Conservation (phyloP, 2,113 vertebrate species). For the Dolichotis patagonum region DNA sequence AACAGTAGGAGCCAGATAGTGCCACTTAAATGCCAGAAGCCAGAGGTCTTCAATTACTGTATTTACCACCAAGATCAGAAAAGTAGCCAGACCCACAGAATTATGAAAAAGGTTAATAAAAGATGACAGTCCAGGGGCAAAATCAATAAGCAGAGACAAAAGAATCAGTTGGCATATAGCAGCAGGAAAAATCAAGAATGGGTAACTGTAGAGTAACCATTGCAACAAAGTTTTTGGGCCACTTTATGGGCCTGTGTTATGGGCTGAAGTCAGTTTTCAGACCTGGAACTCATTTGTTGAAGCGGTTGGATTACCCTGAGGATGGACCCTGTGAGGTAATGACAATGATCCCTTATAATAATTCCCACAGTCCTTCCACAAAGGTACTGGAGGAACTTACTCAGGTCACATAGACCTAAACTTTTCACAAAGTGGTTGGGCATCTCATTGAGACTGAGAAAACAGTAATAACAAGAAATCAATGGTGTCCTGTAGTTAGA, state of each 20-base stretch:
- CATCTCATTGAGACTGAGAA: neutral
- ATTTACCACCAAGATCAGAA: neutral
- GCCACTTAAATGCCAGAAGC: neutral
- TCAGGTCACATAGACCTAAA: neutral
- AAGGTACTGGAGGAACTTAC: neutral
- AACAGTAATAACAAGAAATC: neutral
- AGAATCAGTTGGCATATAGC: neutral
- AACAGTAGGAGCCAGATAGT: neutral
- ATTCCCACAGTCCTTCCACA: neutral
- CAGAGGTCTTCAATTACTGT: neutral
- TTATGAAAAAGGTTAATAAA: neutral
- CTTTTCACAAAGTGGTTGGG: neutral
- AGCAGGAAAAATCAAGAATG: neutral
- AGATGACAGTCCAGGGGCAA: neutral
- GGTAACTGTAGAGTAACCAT: neutral
- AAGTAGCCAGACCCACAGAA: neutral
- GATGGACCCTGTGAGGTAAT: neutral
- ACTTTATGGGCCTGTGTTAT: neutral
- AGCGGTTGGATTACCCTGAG: neutral
- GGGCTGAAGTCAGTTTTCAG: neutral
- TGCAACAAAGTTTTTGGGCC: neutral
- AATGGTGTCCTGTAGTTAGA: neutral
- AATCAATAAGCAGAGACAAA: neutral
- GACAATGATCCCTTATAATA: neutral
- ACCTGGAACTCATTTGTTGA: neutral